Conservation (phyloP, 1,140 invertebrate species). For the Charaxes varanes region DNA sequence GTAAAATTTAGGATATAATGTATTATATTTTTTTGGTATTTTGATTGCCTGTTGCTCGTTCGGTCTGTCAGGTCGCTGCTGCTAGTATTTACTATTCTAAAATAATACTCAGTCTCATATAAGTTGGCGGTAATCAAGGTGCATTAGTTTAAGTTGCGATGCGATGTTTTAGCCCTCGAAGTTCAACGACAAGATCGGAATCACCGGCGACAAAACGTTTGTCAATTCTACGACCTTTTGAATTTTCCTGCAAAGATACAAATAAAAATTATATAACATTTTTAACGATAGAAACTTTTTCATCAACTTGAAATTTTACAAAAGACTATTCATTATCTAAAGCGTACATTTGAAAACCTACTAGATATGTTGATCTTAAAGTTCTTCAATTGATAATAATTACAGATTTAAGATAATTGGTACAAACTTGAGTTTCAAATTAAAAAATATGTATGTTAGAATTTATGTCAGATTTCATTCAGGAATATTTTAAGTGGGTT, state of each 20-base stretch:
- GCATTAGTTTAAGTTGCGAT: conserved; percentile 62
- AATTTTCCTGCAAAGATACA: conserved; percentile 40
- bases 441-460: conserved; percentile 9
- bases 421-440: too few species aligned
- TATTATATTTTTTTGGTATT: conserved; percentile 39
- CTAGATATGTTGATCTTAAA: too few species aligned
- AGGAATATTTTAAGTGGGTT: conserved; percentile 27
- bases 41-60: conserved; percentile 38
- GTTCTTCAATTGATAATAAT: too few species aligned
- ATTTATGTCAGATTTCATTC: conserved; percentile 22
- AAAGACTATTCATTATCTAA: too few species aligned
- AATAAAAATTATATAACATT: too few species aligned
- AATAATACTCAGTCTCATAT: conserved; percentile 70
- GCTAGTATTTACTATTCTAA: conserved; percentile 56
- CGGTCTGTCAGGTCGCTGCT: conserved; percentile 39
- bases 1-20: conserved; percentile 8
- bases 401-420: too few species aligned
- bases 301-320: too few species aligned
- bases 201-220: conserved; percentile 76
- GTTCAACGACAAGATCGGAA: conserved; percentile 74
- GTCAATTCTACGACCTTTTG: conserved; percentile 60
- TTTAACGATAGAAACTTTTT: too few species aligned
- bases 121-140: conserved; percentile 53
- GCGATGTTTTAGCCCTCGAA: conserved; percentile 75
- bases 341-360: too few species aligned